These are phyloP conservation scores for Acipenser transmontanus DNA, from an alignment of 2,797 vertebrate species.

Conservation along the genomic window DNA sequence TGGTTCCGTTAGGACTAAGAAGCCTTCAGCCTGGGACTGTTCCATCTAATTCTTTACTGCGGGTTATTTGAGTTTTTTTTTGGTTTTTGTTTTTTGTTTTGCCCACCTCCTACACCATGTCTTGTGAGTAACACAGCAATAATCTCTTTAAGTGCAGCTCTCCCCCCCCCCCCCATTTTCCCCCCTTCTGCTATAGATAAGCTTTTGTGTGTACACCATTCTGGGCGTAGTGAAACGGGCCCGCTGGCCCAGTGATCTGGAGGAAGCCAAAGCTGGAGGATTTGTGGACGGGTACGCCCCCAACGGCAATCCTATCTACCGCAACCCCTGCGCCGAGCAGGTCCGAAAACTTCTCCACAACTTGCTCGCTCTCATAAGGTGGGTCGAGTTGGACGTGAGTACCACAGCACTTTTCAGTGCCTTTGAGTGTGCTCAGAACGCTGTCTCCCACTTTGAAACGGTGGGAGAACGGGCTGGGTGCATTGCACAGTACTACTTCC, in stretches of 20 bases:
- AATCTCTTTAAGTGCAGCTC: slow-evolving; percentile 2
- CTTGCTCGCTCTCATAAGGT: slow-evolving; percentile 86
- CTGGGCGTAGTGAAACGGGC: slow-evolving; percentile 83
- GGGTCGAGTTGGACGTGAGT: slow-evolving; percentile 21
- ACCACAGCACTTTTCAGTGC: neutral
- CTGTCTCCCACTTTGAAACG: neutral
- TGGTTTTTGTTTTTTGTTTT: neutral
- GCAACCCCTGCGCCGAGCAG: slow-evolving; percentile 80
- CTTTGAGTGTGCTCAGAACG: neutral
- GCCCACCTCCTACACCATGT: neutral
- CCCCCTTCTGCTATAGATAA: slow-evolving; percentile 59
- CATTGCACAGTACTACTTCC: slow-evolving; percentile 10
- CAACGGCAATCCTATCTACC: slow-evolving; percentile 73
- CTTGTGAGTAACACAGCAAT: neutral
- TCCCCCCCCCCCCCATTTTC: slow-evolving; percentile 17
- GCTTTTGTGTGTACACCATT: slow-evolving; percentile 81
- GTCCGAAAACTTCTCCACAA: slow-evolving; percentile 83
- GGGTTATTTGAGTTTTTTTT: too few species aligned
- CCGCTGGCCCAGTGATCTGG: slow-evolving; percentile 75
- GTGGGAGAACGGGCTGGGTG: neutral
- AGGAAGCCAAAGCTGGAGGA: slow-evolving; percentile 85
- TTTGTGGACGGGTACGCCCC: slow-evolving; percentile 74
- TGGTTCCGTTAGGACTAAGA: too few species aligned
- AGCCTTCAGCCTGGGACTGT: too few species aligned
- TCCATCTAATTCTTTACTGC: too few species aligned